Base-by-base conservation (phyloP, 2,113 vertebrate species). In the Oostethus manadensis region DNA sequence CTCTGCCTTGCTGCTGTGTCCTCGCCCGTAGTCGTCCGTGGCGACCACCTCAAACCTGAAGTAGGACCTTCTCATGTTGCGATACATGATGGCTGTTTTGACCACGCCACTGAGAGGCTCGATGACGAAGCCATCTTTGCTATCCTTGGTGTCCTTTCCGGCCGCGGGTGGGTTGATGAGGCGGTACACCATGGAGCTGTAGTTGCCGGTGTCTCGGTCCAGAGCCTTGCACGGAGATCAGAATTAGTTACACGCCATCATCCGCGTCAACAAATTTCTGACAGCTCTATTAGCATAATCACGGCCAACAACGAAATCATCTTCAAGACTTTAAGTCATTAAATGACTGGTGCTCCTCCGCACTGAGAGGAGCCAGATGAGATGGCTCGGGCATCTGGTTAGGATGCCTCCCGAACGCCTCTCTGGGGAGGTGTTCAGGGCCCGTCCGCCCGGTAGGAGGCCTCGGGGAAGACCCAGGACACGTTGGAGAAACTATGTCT, bases 11-110 rank as follows among this genome's bases (percentile, higher is more conserved):
- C 93, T 93, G 76, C 92, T 98, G 81, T 94, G 85, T 10, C 95
- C 97, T 69, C 88, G 90, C 26, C 97, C 96, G 0, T 94, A 96
- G 86, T 96, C 64, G 6, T 98, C 97, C 0, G 93, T 97, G n/a
- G 97, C 97, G 16, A 96, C 90, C 66, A 98, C 95, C 73, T 97
- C 91, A 83, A 99, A 98, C 77, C 93, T 97, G 84, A 96, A 99
- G 83, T 98, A 97, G 6, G 93, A 94, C 64, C 97, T 89, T 58
- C 97, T 92, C 95, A 97, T 98, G 69, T 98, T 98, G 77, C 94
- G 93, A 86, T 98, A 99, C 62, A 97, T 90, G 91, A 98, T 99
- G 11, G 97, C 95, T 0, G 94, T 96, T 87, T 99, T 99, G 84
- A 98, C 92, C 4, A 97, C 77, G 6, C 95, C 95, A 0, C 91